Evolutionary conservation across 2,888 invertebrate genomes (phyloP).

Genomic region (Schizaphis graminum): DNA sequence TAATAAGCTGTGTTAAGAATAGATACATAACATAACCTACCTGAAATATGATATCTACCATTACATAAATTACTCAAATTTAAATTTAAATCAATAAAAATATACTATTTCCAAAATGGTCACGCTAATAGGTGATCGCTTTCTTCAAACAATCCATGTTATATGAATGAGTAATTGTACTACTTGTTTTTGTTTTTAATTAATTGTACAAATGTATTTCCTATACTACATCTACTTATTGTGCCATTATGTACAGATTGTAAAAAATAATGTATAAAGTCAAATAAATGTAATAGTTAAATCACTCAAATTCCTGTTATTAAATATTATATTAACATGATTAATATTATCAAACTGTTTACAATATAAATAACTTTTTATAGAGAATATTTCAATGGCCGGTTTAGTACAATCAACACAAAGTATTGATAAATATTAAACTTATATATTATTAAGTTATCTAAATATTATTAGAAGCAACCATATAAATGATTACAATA

Average conservation of each 20-base stretch:
- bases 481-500: not conserved
- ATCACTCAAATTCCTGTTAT: not conserved
- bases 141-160: too few relatives aligned
- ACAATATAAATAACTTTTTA: not conserved
- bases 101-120: not conserved
- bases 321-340: not conserved
- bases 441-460: not conserved
- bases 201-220: too few relatives aligned
- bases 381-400: not conserved
- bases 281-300: not conserved
- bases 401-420: not conserved
- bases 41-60: not conserved
- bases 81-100: not conserved
- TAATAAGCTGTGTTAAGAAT: not conserved
- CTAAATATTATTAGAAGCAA: not conserved
- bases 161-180: too few relatives aligned
- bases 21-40: not conserved
- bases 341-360: not conserved
- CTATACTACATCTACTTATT: too few relatives aligned
- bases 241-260: too few relatives aligned
- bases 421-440: not conserved
- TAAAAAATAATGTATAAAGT: not conserved
- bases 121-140: too few relatives aligned
- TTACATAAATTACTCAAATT: not conserved
- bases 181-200: too few relatives aligned